phyloP scores from a whole-genome alignment of 2,797 vertebrate genomes.

The Gobionotothen gibberifrons region DNA sequence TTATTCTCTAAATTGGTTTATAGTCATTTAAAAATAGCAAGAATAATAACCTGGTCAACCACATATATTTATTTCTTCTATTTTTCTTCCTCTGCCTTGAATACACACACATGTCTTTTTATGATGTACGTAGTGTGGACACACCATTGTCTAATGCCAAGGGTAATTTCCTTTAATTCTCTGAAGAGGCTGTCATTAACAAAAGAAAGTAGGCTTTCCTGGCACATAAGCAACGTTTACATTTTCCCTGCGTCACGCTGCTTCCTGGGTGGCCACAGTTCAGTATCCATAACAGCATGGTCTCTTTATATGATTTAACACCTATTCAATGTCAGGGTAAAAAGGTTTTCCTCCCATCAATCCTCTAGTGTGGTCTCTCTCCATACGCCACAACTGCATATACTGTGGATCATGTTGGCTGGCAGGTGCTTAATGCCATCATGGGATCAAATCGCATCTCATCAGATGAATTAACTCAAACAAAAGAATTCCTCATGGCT shows the following conservation, averaged over 20 bases:
- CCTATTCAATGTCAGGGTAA: slow-evolving; percentile 24
- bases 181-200: slow-evolving; percentile 51
- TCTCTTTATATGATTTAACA: slow-evolving; percentile 30
- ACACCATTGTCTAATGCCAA: slow-evolving; percentile 33
- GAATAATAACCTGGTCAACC: slow-evolving; percentile 12
- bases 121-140: slow-evolving; percentile 23
- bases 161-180: slow-evolving; percentile 43
- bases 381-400: slow-evolving; percentile 16
- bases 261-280: slow-evolving; percentile 43
- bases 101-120: background rate
- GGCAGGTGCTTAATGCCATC: slow-evolving; percentile 37
- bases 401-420: slow-evolving; percentile 3
- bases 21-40: slow-evolving; percentile 8
- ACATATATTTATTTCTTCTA: background rate
- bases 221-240: slow-evolving; percentile 34
- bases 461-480: slow-evolving; percentile 50
- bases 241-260: slow-evolving; percentile 13
- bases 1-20: slow-evolving; percentile 13
- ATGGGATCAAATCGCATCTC: slow-evolving; percentile 45
- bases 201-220: slow-evolving; percentile 30
- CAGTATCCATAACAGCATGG: slow-evolving; percentile 11
- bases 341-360: slow-evolving; percentile 10
- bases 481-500: slow-evolving; percentile 43
- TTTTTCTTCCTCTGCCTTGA: background rate
- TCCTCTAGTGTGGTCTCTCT: slow-evolving; percentile 12